phyloP scores from a whole-genome alignment of 2,797 vertebrate genomes.

The Apodemus agrarius region DNA sequence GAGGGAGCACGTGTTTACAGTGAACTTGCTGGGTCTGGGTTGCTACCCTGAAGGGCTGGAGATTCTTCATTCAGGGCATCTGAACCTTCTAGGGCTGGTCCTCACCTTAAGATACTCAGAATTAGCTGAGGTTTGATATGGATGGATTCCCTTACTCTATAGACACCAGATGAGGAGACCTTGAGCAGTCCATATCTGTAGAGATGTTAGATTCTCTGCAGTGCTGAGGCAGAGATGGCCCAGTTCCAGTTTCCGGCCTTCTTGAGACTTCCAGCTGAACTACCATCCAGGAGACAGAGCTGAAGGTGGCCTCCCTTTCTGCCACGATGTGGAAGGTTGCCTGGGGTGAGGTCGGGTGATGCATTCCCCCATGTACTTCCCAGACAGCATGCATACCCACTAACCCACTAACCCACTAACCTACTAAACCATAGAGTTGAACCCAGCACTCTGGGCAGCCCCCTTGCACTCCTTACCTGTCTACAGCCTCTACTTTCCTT shows the following conservation, averaged over 20 bases:
- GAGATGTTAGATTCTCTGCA: not conserved
- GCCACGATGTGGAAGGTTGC: not conserved
- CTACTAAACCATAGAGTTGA: not conserved
- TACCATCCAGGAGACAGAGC: not conserved
- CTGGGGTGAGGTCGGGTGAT: not conserved
- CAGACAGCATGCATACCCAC: not conserved
- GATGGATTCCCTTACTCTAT: not conserved
- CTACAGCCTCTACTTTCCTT: not conserved
- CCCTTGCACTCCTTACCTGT: not conserved
- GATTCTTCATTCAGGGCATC: not conserved
- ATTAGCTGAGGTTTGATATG: not conserved
- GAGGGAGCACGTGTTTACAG: not conserved
- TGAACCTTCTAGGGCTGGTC: not conserved
- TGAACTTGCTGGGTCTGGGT: constrained; percentile 8
- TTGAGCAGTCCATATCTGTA: not conserved
- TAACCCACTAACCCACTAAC: no score
- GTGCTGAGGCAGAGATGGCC: not conserved
- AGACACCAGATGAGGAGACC: constrained; percentile 2
- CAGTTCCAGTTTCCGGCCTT: not conserved
- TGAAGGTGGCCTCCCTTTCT: not conserved
- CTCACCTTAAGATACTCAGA: constrained; percentile 5
- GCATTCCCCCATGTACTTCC: not conserved
- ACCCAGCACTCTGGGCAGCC: not conserved
- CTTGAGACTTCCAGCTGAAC: not conserved
- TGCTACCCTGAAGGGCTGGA: not conserved